Evolutionary conservation across 2,113 vertebrate species (phyloP), one percentile per base, ranked within the genome.

Genomic region (Dicaeum eximium): DNA sequence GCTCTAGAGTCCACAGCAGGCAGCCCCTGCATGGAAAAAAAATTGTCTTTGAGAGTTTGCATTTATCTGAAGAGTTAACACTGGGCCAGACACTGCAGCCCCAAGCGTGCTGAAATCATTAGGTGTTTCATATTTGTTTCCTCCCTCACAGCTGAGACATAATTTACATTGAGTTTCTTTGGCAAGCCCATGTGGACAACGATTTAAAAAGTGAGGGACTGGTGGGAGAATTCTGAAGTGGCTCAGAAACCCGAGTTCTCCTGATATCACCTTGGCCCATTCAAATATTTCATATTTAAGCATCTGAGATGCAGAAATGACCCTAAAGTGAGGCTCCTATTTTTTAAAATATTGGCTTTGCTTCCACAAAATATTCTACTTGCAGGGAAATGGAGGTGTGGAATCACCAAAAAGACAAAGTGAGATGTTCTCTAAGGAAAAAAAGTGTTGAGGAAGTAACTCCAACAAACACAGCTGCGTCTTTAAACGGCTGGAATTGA

Each of bases 71-170:
- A 54, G 72, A 86, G 75, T 80, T 78, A 90, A 78, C n/a, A 28
- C 44, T 2, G 31, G 48, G 60, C 83, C 80, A 67, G 91, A 33
- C 83, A 38, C 13, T 2, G 18, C 86, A 92, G 86, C 77, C 89
- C 89, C 89, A n/a, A 50, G 91, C 1, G 69, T 80, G 77, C 89
- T 71, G 73, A 53, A 88, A 83, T 71, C 95, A 83, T 92, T 67
- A 95, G 69, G 77, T 89, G 95, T 87, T 95, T 84, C 80, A 70
- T 60, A 85, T 87, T 96, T 80, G 57, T 61, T 93, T 89, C 86
- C 91, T 90, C 86, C 91, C 86, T 84, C 6, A 13, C 88, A 89
- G 88, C 80, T 56, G 80, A 94, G 75, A 62, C 7, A 74, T 22
- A 92, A 88, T 58, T 92, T 86, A 80, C 77, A 48, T 18, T 21